These are phyloP conservation scores for Notarius lentiginosus DNA, from an alignment of 2,113 vertebrate genomes.

Conservation along the genomic window DNA sequence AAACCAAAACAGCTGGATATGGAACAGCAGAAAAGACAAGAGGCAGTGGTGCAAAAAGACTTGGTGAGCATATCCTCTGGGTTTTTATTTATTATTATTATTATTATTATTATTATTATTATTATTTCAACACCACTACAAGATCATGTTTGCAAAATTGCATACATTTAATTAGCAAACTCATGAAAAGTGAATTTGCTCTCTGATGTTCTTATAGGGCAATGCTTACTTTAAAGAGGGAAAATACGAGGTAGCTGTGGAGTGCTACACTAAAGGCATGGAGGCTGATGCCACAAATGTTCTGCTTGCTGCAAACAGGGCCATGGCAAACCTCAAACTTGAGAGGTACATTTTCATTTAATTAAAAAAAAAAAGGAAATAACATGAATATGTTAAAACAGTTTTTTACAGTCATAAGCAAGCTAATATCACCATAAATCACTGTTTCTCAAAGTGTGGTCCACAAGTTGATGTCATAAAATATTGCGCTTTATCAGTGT, in stretches of 20 bases:
- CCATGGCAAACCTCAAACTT: slow-evolving; percentile 93
- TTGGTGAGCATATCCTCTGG: slow-evolving; percentile 69
- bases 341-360: slow-evolving; percentile 35
- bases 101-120: no score
- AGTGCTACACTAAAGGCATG: slow-evolving; percentile 88
- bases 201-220: slow-evolving; percentile 71
- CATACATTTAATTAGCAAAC: background rate
- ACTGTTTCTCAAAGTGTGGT: no score
- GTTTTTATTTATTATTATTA: background rate
- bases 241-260: slow-evolving; percentile 86
- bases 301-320: slow-evolving; percentile 93
- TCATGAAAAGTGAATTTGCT: background rate
- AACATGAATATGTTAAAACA: background rate
- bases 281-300: slow-evolving; percentile 86
- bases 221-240: slow-evolving; percentile 97
- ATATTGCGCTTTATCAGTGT: no score
- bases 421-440: background rate
- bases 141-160: background rate
- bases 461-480: no score
- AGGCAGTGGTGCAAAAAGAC: slow-evolving; percentile 89
- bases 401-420: background rate
- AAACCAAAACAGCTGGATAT: slow-evolving; percentile 63
- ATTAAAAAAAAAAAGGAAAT: background rate
- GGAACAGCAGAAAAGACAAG: slow-evolving; percentile 80
- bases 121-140: background rate